phyloP scores from a whole-genome alignment of 2,888 invertebrate genomes.

The Acrobasis suavella region DNA sequence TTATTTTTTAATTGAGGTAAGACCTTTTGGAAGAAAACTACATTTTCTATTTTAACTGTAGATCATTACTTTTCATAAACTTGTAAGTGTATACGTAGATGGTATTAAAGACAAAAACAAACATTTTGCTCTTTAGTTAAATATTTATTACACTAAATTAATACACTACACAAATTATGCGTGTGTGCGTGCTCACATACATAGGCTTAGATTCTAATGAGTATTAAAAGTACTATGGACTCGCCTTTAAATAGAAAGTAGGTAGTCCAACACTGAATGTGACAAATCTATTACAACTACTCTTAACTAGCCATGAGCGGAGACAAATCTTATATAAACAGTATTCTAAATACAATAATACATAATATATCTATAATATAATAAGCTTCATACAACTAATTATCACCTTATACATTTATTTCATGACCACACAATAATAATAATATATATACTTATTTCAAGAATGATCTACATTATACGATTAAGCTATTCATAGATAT shows the following conservation, averaged over 20 bases:
- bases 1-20: no score
- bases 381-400: slow-evolving; percentile 28
- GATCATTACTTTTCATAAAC: no score
- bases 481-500: slow-evolving; percentile 34
- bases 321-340: slow-evolving; percentile 37
- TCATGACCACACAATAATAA: slow-evolving; percentile 58
- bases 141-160: slow-evolving; percentile 35
- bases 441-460: slow-evolving; percentile 40
- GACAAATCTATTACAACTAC: slow-evolving; percentile 50
- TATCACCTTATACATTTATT: slow-evolving; percentile 37
- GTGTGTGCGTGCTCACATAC: slow-evolving; percentile 62
- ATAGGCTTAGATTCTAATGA: slow-evolving; percentile 63
- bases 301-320: slow-evolving; percentile 45
- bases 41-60: no score
- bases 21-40: no score
- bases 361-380: slow-evolving; percentile 25
- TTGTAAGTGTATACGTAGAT: no score
- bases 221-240: slow-evolving; percentile 74
- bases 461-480: slow-evolving; percentile 40
- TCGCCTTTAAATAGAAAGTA: slow-evolving; percentile 42
- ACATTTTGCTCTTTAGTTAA: slow-evolving; percentile 26
- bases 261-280: slow-evolving; percentile 67
- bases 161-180: slow-evolving; percentile 51
- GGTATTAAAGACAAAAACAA: slow-evolving; percentile 25
- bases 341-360: slow-evolving; percentile 30